A percentile compares a stretch with the other conserved stretches of the same genome.
Conservation (phyloP, 2,797 vertebrate genomes). For the Uromys caudimaculatus region DNA sequence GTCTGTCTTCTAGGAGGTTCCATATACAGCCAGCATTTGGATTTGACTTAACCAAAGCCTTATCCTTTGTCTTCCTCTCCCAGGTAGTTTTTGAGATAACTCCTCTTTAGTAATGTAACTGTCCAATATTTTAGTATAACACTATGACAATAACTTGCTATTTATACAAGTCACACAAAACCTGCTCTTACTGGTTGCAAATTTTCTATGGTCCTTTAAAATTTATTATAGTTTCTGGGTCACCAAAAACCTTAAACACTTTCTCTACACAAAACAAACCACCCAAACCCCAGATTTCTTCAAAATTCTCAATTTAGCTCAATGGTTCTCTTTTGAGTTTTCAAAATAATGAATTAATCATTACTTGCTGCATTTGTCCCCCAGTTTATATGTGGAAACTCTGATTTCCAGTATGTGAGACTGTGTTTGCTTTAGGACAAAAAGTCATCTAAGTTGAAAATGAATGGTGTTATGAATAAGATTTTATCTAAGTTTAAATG, state of each 20-base stretch:
- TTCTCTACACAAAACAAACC: not conserved
- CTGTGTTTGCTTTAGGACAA: not conserved
- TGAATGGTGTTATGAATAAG: not conserved
- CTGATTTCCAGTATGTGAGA: not conserved
- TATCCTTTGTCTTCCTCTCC: not conserved
- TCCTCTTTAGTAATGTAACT: not conserved
- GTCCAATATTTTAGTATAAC: not conserved
- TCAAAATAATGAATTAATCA: constrained; percentile 9
- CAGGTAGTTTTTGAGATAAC: not conserved
- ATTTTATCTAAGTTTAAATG: not conserved
- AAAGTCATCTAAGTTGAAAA: not conserved
- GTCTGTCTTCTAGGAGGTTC: not conserved
- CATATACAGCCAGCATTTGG: not conserved
- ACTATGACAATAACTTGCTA: not conserved
- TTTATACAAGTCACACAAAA: not conserved
- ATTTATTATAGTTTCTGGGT: not conserved
- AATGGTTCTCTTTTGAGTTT: not conserved
- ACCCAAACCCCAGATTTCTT: not conserved
- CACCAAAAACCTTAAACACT: not conserved
- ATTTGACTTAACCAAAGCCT: not conserved
- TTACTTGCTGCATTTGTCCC: not conserved
- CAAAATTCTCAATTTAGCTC: not conserved
- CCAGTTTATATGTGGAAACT: not conserved
- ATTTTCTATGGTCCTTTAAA: not conserved
- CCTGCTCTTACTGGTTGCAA: not conserved